These are phyloP conservation scores for Ochotona curzoniae DNA, from an alignment of 2,113 vertebrate species.

Conservation along the genomic window DNA sequence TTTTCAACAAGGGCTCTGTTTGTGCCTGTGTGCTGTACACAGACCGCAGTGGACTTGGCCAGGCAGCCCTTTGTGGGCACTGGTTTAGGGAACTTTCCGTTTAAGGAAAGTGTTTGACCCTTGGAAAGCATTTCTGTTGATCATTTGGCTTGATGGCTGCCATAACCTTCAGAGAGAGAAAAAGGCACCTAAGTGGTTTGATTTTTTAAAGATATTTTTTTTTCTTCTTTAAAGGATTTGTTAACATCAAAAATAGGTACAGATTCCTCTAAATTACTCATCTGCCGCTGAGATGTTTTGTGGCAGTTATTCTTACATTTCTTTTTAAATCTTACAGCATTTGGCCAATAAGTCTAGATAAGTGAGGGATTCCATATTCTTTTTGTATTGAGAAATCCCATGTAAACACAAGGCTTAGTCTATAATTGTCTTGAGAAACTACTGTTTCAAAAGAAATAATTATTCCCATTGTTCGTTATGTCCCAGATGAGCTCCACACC, in stretches of 20 bases:
- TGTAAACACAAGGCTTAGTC: conserved; percentile 69
- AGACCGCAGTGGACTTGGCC: conserved; percentile 28
- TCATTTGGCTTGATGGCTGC: conserved; percentile 12
- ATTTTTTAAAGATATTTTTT: conserved; percentile 44
- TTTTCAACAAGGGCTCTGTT: not conserved
- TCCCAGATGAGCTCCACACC: conserved; percentile 10
- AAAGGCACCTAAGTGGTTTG: conserved; percentile 53
- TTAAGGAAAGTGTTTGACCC: conserved; percentile 33
- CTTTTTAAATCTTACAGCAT: conserved; percentile 9
- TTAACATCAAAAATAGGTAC: conserved; percentile 40
- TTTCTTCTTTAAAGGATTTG: conserved; percentile 52
- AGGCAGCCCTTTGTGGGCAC: not conserved
- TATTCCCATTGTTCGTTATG: conserved; percentile 33
- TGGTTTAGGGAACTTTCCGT: not conserved
- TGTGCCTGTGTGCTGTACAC: conserved; percentile 31
- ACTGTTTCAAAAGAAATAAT: conserved; percentile 73
- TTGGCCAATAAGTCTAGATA: conserved; percentile 55
- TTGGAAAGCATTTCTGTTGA: conserved; percentile 37
- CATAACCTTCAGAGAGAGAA: conserved; percentile 21
- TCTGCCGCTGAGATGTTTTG: conserved; percentile 45
- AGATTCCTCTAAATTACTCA: conserved; percentile 59
- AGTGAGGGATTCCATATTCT: conserved; percentile 62
- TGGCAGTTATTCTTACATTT: not conserved
- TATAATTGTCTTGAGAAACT: conserved; percentile 76
- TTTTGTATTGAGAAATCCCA: conserved; percentile 75